Conservation (phyloP, 2,888 invertebrate genomes). For the Campoplex capitator region DNA sequence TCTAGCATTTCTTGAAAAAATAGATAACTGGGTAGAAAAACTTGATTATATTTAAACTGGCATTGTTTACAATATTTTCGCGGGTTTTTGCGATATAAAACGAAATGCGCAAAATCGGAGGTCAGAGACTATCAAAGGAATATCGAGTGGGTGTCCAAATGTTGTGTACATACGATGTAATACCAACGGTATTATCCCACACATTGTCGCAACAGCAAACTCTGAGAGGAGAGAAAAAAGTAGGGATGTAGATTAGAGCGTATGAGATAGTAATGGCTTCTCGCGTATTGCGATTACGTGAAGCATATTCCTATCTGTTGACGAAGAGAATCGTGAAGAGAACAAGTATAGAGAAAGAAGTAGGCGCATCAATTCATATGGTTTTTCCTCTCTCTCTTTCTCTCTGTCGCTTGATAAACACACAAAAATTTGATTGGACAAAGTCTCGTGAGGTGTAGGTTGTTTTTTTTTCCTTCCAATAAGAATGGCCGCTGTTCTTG, state of each 20-base stretch:
- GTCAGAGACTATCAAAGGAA: constrained; percentile 6
- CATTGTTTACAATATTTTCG: constrained; percentile 26
- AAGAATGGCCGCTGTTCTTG: constrained; percentile 82
- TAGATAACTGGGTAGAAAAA: background rate
- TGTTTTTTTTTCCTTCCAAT: constrained; percentile 69
- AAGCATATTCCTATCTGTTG: constrained; percentile 23
- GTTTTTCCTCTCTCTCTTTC: background rate
- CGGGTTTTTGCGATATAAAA: background rate
- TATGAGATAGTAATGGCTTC: constrained; percentile 38
- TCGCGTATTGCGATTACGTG: constrained; percentile 19
- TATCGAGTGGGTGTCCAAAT: background rate
- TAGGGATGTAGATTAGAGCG: constrained; percentile 50
- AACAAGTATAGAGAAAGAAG: constrained; percentile 1
- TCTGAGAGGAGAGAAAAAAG: constrained; percentile 11
- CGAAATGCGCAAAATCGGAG: constrained; percentile 8
- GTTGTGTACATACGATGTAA: background rate
- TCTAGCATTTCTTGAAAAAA: background rate
- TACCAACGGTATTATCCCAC: too few relatives aligned
- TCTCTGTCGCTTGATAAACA: constrained; percentile 7
- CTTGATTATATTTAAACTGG: background rate
- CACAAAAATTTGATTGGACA: constrained; percentile 53
- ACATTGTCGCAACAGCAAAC: constrained; percentile 28
- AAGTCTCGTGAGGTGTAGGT: constrained; percentile 30
- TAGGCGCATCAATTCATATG: constrained; percentile 16
- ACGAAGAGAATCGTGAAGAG: constrained; percentile 9